Evolutionary conservation across 1,140 invertebrate genomes (phyloP).

Genomic region (Drosophila tsacasi): DNA sequence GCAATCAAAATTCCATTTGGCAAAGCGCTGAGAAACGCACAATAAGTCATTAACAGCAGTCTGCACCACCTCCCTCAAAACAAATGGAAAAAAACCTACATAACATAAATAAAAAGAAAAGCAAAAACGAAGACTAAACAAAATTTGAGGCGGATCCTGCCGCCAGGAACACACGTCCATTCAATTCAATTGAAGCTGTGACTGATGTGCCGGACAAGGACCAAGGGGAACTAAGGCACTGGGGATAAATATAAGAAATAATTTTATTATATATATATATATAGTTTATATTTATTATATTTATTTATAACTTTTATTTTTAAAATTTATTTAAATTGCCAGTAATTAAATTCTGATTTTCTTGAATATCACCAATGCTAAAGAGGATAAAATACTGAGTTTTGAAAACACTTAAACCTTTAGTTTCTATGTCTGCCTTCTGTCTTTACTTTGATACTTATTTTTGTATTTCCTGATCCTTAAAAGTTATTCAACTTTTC

Average conservation of each 20-base stretch:
- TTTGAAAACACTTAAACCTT: not conserved
- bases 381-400: not conserved
- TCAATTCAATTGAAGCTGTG: slow-evolving; percentile 62
- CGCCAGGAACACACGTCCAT: slow-evolving; percentile 42
- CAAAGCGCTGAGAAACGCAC: slow-evolving; percentile 73
- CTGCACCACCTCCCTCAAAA: not conserved
- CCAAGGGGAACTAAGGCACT: slow-evolving; percentile 28
- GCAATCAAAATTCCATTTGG: slow-evolving; percentile 83
- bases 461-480: not conserved
- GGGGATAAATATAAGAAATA: not conserved
- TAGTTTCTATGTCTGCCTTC: not conserved
- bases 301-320: no score
- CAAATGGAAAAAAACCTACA: slow-evolving; percentile 11
- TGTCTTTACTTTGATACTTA: not conserved
- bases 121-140: slow-evolving; percentile 51
- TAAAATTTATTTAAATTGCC: not conserved
- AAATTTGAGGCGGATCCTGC: slow-evolving; percentile 38
- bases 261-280: no score
- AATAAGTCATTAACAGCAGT: slow-evolving; percentile 77
- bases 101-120: slow-evolving; percentile 11
- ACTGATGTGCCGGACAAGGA: slow-evolving; percentile 42
- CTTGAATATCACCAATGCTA: not conserved
- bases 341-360: not conserved
- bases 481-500: not conserved
- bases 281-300: no score